phyloP scores from a whole-genome alignment of 1,140 invertebrate genomes.

The Laupala kohalensis region DNA sequence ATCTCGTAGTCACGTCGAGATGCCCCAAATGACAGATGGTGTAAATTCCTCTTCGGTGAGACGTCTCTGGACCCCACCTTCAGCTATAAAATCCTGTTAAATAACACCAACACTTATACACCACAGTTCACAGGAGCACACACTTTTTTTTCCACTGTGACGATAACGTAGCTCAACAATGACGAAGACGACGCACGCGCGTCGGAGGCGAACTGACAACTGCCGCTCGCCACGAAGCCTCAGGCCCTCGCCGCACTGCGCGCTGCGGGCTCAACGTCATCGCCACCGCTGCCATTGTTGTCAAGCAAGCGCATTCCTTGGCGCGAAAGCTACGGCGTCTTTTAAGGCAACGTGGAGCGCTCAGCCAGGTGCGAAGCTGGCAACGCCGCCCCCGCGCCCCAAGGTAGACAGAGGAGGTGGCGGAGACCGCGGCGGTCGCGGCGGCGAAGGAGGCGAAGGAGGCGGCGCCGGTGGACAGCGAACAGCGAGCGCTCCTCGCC shows the following conservation, averaged over 20 bases:
- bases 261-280: no score
- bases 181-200: not conserved
- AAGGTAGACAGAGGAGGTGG: not conserved
- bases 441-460: not conserved
- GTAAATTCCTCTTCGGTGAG: no score
- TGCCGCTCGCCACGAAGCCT: not conserved
- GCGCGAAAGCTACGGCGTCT: not conserved
- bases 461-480: not conserved
- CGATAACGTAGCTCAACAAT: not conserved
- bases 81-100: no score
- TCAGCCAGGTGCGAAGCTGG: not conserved
- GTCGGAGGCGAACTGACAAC: not conserved
- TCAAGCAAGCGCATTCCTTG: not conserved
- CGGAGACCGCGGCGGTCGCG: not conserved
- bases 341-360: not conserved
- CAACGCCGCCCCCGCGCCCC: not conserved
- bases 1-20: no score
- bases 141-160: no score
- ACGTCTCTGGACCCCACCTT: no score
- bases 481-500: not conserved
- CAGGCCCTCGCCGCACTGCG: not conserved
- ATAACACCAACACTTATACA: no score
- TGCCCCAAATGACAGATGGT: no score
- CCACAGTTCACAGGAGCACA: no score
- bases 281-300: not conserved